Evolutionary conservation across 2,888 invertebrate genomes (phyloP), one percentile per base, ranked within the genome.

Genomic region (Tridacna crocea): DNA sequence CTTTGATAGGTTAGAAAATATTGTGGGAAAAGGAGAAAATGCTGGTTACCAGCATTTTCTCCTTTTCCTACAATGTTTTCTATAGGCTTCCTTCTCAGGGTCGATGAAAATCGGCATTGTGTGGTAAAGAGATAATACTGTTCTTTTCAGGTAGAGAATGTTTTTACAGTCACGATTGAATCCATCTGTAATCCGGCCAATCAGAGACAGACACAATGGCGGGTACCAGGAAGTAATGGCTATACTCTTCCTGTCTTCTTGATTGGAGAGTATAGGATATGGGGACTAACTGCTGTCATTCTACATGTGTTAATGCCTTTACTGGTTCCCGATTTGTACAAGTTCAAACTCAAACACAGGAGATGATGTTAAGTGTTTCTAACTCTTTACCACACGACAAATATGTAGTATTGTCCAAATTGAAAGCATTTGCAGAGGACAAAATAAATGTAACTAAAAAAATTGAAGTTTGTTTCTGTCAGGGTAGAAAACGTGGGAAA

Each of bases 111-210:
- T 36, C 8, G 36, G 36, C 3, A 36, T 36, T 36, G 36, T 36
- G 36, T 36, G 36, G 36, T 36, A 36, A 36, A 36, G 36, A 8
- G 36, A 4, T 36, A 55, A 6, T 55, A 1, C 17, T 55, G 19
- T 55, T 17, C 55, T 55, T 2, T 85, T 15, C 82, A 92, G 92
- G 98, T 98, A 0, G 91, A 90, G 27, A 76, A 77, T 66, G 90
- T 92, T 0, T 93, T 93, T 78, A 89, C 90, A 11, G 73, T 87
- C 47, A 83, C 87, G n/a, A 82, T 93, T 47, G 55, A 83, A 48
- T 87, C 90, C n/a, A 78, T 93, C 36, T 92, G 92, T 84, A 83
- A 91, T 58, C 83, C 82, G 17, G 60, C 68, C 13, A 88, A 90
- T 77, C 79, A 87, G 17, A 76, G 90, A 15, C 85, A 85, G 36